These are phyloP conservation scores for Heliconius aoede DNA, from an alignment of 2,888 invertebrate species.

Conservation along the genomic window DNA sequence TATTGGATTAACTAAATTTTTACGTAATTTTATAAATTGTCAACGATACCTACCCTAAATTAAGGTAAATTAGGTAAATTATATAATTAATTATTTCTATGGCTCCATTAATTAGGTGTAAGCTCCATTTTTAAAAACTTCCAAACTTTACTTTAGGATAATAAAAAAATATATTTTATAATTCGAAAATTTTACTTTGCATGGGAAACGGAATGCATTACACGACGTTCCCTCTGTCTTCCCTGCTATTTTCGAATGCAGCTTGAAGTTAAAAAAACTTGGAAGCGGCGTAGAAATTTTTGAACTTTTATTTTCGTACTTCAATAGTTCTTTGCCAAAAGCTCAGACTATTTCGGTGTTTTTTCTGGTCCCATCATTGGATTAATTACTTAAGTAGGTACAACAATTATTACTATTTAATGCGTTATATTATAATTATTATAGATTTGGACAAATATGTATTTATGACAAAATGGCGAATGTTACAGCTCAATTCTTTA, in stretches of 20 bases:
- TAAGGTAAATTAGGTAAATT: slow-evolving; percentile 13
- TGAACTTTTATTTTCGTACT: not conserved
- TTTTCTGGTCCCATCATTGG: too few relatives aligned
- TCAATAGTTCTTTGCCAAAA: not conserved
- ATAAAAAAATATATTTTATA: not conserved
- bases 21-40: slow-evolving; percentile 45
- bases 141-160: not conserved
- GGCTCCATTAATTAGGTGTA: not conserved
- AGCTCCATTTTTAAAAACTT: not conserved
- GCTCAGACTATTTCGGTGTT: not conserved
- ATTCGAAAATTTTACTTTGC: too few relatives aligned
- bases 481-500: slow-evolving; percentile 17
- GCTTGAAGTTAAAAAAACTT: too few relatives aligned
- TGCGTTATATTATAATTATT: not conserved
- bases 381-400: not conserved
- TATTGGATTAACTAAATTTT: slow-evolving; percentile 52
- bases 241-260: too few relatives aligned
- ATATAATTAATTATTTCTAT: not conserved
- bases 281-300: too few relatives aligned
- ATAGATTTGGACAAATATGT: not conserved
- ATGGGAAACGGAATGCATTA: too few relatives aligned
- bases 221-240: too few relatives aligned
- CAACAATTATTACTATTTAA: not conserved
- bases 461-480: not conserved
- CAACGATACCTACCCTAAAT: slow-evolving; percentile 28